phyloP scores from a whole-genome alignment of 2,113 vertebrate species.

The Aptenodytes patagonicus region DNA sequence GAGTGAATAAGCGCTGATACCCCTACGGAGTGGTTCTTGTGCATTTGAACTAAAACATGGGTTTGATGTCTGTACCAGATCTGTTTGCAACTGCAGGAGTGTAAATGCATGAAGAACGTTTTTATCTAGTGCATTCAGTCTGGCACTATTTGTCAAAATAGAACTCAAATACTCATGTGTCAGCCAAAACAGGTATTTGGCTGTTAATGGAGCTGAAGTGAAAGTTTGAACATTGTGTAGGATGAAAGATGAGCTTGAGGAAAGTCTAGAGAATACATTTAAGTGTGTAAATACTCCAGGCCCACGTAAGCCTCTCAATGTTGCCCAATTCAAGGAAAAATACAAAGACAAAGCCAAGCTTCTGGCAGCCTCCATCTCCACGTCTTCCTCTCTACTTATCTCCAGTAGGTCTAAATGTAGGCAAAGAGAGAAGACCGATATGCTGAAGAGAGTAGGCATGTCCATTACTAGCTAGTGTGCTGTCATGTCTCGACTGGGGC shows the following conservation, averaged over 20 bases:
- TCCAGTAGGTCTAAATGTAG: not conserved
- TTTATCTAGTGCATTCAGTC: not conserved
- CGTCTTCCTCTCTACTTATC: not conserved
- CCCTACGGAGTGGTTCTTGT: fast-evolving
- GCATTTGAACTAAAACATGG: not conserved
- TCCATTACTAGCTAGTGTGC: not conserved
- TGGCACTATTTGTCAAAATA: conserved; percentile 24
- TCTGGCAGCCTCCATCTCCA: not conserved
- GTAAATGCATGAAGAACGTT: not conserved
- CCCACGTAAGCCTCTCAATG: not conserved
- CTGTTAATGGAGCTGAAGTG: not conserved
- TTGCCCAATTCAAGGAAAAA: not conserved
- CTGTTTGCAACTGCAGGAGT: not conserved
- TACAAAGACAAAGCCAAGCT: not conserved
- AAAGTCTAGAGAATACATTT: not conserved
- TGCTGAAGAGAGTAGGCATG: not conserved
- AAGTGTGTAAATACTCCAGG: not conserved
- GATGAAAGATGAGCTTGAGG: not conserved
- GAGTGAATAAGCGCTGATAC: not conserved
- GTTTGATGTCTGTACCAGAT: not conserved
- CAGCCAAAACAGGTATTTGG: not conserved
- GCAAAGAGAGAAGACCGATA: not conserved
- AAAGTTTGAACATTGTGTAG: not conserved
- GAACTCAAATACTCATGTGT: not conserved
- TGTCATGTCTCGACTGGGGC: not conserved